Conservation (phyloP, 2,888 invertebrate genomes). For the Clitarchus hookeri region DNA sequence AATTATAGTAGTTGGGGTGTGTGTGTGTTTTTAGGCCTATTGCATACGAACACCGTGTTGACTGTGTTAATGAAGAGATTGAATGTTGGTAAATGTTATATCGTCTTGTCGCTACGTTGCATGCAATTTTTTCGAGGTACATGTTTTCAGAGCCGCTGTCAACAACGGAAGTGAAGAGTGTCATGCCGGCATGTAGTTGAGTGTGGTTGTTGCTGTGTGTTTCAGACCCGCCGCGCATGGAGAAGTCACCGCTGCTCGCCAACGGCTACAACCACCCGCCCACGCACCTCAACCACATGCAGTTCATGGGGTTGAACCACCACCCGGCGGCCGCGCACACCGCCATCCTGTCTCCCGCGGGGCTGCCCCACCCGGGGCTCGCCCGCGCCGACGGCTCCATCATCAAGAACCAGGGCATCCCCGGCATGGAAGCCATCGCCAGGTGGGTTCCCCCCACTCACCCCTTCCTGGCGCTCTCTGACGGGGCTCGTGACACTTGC, state of each 20-base stretch:
- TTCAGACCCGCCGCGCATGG: slow-evolving; percentile 84
- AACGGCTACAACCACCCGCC: slow-evolving; percentile 95
- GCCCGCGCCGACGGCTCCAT: slow-evolving; percentile 81
- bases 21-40: too few relatives aligned
- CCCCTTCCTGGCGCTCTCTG: too few relatives aligned
- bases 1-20: too few relatives aligned
- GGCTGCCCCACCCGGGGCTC: slow-evolving; percentile 74
- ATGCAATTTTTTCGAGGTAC: too few relatives aligned
- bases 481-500: too few relatives aligned
- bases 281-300: slow-evolving; percentile 89
- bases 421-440: slow-evolving; percentile 88
- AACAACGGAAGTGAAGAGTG: not conserved
- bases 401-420: slow-evolving; percentile 82
- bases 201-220: slow-evolving; percentile 30
- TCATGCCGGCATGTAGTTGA: not conserved
- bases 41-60: too few relatives aligned
- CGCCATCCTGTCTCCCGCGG: slow-evolving; percentile 86
- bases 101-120: too few relatives aligned
- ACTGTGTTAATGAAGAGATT: too few relatives aligned
- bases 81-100: too few relatives aligned
- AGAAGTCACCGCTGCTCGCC: slow-evolving; percentile 88
- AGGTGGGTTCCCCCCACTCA: slow-evolving; percentile 60
- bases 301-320: slow-evolving; percentile 89
- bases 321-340: slow-evolving; percentile 61
- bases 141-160: too few relatives aligned